Evolutionary conservation across 2,888 invertebrate genomes (phyloP).

Genomic region (Drosophila rubida): DNA sequence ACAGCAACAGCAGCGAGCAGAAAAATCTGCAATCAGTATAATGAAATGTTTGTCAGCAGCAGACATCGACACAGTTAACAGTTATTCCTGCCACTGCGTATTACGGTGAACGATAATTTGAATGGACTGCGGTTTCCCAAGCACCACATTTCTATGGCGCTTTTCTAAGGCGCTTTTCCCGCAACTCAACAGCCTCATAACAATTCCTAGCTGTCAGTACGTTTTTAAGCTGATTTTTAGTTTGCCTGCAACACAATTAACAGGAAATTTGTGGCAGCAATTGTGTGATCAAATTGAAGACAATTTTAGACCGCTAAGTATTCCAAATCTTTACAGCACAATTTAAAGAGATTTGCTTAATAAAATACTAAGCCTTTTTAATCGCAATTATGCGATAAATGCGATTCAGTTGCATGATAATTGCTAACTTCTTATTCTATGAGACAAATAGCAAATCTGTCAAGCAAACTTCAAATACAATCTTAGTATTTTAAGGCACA

Average conservation of each 20-base stretch:
- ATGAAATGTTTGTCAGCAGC: constrained; percentile 43
- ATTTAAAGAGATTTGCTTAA: too few species aligned
- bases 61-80: constrained; percentile 22
- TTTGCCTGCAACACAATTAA: neutral
- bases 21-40: constrained; percentile 16
- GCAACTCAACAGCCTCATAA: neutral
- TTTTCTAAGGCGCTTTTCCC: neutral
- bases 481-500: too few species aligned
- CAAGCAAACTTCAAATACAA: too few species aligned
- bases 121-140: constrained; percentile 18
- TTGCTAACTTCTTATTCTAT: too few species aligned
- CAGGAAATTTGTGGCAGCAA: neutral
- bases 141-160: constrained; percentile 6
- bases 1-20: neutral
- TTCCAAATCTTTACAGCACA: too few species aligned
- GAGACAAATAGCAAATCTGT: too few species aligned
- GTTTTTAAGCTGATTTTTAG: neutral
- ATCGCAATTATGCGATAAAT: too few species aligned
- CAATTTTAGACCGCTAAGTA: too few species aligned
- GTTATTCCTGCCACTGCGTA: constrained; percentile 11
- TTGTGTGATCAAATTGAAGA: neutral
- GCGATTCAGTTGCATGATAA: too few species aligned
- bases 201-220: neutral
- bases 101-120: constrained; percentile 22
- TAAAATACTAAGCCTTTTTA: too few species aligned